These are phyloP conservation scores for Numenius arquata DNA, from an alignment of 2,113 vertebrate species.

Conservation along the genomic window DNA sequence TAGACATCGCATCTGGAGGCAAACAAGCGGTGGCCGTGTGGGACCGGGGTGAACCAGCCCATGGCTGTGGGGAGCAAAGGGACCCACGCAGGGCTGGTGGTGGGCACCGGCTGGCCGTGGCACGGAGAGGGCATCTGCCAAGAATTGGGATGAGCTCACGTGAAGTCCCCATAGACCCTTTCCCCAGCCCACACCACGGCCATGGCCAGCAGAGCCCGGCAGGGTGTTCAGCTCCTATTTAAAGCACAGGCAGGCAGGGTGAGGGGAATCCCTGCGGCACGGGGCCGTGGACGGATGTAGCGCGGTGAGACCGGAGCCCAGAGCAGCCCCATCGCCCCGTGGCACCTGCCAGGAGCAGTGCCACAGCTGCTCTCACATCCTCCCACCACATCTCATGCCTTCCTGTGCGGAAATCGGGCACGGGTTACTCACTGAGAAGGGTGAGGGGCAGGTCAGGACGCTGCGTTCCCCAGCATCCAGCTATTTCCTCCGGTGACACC, in stretches of 20 bases:
- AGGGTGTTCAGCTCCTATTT: fast-evolving
- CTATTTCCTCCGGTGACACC: conserved; percentile 27
- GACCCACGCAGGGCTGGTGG: background rate
- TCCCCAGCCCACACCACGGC: background rate
- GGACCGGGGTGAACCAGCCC: fast-evolving
- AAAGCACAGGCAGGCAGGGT: background rate
- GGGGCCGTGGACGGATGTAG: background rate
- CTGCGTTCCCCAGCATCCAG: background rate
- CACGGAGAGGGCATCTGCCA: fast-evolving
- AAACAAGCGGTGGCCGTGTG: fast-evolving
- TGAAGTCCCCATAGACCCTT: background rate
- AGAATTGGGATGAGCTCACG: fast-evolving
- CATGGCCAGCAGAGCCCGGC: background rate
- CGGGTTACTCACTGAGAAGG: background rate
- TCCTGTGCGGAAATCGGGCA: conserved; percentile 13
- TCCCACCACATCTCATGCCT: background rate
- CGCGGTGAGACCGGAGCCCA: background rate
- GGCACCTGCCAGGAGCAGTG: conserved; percentile 2
- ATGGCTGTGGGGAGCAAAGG: fast-evolving
- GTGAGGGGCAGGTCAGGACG: background rate
- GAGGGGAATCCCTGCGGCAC: background rate
- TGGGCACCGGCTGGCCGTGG: fast-evolving
- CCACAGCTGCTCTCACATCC: conserved; percentile 5
- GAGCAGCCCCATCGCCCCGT: background rate
- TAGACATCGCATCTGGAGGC: background rate